Evolutionary conservation across 2,888 invertebrate genomes (phyloP), one percentile per base, ranked within the genome.

Genomic region (Notodonta ziczac): DNA sequence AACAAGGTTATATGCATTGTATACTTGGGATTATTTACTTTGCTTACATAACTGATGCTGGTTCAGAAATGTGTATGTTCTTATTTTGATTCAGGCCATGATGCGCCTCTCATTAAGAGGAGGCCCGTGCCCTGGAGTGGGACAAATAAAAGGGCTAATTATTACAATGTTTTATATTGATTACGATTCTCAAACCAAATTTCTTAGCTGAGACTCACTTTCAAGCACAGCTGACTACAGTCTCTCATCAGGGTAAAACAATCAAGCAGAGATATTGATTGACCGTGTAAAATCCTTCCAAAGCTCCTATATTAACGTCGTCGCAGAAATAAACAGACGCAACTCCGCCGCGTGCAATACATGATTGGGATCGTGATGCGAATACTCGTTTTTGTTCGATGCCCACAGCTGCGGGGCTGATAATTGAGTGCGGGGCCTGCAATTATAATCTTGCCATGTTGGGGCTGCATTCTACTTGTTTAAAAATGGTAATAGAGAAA

Each of bases 391-490:
- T 84, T 85, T 85, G 72, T 70, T 63, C 62, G 67, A 67, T 69
- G 73, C 77, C 72, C 72, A 79, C 88, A 85, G 83, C 87, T 87
- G 90, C 85, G 75, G 72, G 80, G 76, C 77, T 82, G 80, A 77
- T 83, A 80, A 83, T 80, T 80, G 77, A 77, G 81, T 83, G 75
- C 77, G 78, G 76, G 78, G 80, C 77, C 70, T 78, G 74, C 74
- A 70, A 76, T 79, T 84, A 84, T 82, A 86, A 85, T 73, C 81
- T 82, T 78, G 78, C 83, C 76, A 81, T 80, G 77, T 86, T 77
- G 70, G 73, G 75, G 73, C 67, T 77, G 82, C 77, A 70, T 58
- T 63, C 58, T 63, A 65, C 55, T 63, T 62, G 61, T 65, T 61
- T 57, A 73, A 74, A 77, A 79, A 81, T 81, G 73, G 76, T 81